Evolutionary conservation across 2,113 vertebrate genomes (phyloP).

Genomic region (Hystrix cristata): DNA sequence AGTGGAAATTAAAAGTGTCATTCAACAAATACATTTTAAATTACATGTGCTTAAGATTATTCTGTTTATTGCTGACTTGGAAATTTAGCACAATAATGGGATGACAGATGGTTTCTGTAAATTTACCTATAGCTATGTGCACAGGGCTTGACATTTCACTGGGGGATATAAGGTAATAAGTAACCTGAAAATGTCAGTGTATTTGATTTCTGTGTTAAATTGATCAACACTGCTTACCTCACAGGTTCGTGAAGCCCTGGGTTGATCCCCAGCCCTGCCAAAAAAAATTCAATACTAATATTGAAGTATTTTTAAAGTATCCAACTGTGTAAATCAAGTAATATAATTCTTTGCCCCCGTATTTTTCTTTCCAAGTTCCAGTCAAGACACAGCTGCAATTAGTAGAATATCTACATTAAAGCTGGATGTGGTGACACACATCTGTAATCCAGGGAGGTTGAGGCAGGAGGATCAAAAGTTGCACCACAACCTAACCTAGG

Average conservation of each 20-base stretch:
- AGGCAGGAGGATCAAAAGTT: neutral
- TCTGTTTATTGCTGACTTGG: neutral
- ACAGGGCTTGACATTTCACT: neutral
- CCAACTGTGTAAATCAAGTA: neutral
- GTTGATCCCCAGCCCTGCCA: neutral
- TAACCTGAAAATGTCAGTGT: neutral
- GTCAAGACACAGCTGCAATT: neutral
- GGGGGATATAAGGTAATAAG: neutral
- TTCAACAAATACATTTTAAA: neutral
- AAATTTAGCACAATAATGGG: neutral
- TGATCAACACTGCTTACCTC: neutral
- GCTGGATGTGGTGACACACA: neutral
- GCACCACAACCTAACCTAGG: neutral
- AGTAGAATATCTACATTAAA: neutral
- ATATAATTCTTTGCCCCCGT: neutral
- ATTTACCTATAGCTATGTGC: neutral
- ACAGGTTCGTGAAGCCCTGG: neutral
- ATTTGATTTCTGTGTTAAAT: neutral
- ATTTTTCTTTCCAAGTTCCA: constrained; percentile 1
- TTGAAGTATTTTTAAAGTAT: neutral
- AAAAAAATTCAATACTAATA: neutral
- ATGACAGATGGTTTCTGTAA: neutral
- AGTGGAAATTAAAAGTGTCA: neutral
- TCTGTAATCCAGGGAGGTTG: neutral
- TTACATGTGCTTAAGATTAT: neutral